Evolutionary conservation across 2,888 invertebrate genomes (phyloP).

Genomic region (Actias luna): DNA sequence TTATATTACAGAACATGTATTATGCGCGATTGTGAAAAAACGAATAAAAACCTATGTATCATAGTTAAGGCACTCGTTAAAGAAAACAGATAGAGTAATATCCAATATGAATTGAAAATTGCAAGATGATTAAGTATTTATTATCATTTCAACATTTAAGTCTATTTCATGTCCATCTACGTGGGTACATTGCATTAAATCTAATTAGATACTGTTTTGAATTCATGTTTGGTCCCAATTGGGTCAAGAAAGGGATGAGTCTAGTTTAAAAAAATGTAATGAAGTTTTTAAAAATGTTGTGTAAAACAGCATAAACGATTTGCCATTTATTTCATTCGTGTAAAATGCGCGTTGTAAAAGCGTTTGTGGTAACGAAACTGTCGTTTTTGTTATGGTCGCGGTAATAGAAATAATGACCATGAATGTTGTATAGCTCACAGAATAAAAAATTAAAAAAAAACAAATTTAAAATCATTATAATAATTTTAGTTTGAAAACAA

Average conservation of each 20-base stretch:
- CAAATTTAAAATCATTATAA: not conserved
- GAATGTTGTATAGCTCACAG: not conserved
- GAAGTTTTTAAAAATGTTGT: not conserved
- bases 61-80: slow-evolving; percentile 1
- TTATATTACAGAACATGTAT: not conserved
- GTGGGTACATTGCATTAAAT: not conserved
- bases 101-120: not conserved
- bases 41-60: not conserved
- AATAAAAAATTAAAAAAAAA: not conserved
- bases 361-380: not conserved
- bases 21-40: not conserved
- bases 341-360: not conserved
- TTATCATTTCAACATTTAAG: not conserved
- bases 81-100: not conserved
- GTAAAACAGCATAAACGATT: not conserved
- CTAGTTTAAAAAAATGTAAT: not conserved
- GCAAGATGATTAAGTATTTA: not conserved
- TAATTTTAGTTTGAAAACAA: not conserved
- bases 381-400: not conserved
- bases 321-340: not conserved
- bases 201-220: not conserved
- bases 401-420: not conserved
- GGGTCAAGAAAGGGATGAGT: not conserved
- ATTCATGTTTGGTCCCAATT: slow-evolving; percentile 14
- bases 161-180: not conserved